These are phyloP conservation scores for Oscheius myriophilus DNA, from an alignment of 2,888 invertebrate genomes.

Conservation along the genomic window DNA sequence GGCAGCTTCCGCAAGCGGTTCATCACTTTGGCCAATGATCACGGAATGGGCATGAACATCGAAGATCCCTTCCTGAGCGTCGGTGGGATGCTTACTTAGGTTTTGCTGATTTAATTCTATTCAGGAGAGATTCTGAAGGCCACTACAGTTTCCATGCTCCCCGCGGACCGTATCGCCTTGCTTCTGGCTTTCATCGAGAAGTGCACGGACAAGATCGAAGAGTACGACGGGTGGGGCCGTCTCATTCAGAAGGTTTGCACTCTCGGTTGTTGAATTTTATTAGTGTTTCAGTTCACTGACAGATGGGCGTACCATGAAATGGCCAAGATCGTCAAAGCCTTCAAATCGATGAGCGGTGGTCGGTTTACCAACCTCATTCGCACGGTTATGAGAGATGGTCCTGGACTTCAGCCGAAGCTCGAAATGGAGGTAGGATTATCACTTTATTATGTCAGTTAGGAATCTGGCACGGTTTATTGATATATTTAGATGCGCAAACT, in stretches of 20 bases:
- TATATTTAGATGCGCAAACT: slow-evolving; percentile 6
- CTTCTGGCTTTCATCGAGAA: background rate
- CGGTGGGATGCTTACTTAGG: background rate
- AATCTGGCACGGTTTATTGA: no score
- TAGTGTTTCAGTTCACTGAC: slow-evolving; percentile 6
- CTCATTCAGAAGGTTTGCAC: slow-evolving; percentile 1
- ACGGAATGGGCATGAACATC: no score
- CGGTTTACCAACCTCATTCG: background rate
- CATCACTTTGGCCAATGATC: background rate
- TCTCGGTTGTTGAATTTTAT: background rate
- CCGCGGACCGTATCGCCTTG: background rate
- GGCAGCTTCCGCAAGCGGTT: slow-evolving; percentile 9
- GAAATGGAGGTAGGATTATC: slow-evolving; percentile 10
- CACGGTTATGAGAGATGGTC: background rate
- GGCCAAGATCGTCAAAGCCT: background rate
- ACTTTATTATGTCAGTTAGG: background rate
- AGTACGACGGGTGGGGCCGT: background rate
- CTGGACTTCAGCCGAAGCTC: background rate
- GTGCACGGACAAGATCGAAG: background rate
- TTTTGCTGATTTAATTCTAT: background rate
- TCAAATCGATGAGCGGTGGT: slow-evolving; percentile 1
- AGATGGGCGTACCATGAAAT: slow-evolving; percentile 7
- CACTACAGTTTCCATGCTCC: background rate
- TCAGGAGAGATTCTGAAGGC: slow-evolving; percentile 11
- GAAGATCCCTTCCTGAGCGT: slow-evolving; percentile 14